These are phyloP conservation scores for Chloebia gouldiae DNA, from an alignment of 2,113 vertebrate species.

Conservation along the genomic window DNA sequence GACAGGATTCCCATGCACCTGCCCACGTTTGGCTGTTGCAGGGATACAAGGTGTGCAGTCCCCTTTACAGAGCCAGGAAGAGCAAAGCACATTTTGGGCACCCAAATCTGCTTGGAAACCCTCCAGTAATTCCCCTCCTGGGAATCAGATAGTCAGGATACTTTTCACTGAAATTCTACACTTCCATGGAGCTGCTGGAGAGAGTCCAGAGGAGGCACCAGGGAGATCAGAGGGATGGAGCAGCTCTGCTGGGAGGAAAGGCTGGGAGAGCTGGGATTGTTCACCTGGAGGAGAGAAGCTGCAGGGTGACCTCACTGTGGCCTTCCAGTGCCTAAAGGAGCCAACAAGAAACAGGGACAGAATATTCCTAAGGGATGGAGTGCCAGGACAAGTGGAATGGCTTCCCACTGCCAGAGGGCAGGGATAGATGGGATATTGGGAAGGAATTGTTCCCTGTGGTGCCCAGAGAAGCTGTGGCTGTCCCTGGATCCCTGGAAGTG, in stretches of 20 bases:
- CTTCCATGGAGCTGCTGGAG: neutral
- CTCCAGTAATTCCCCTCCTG: neutral
- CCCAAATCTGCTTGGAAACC: neutral
- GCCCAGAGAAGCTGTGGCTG: neutral
- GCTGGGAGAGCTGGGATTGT: neutral
- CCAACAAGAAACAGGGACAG: neutral
- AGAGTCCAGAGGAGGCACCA: neutral
- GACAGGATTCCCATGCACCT: neutral
- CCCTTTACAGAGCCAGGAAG: neutral
- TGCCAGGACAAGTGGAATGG: neutral
- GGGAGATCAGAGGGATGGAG: neutral
- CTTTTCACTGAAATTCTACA: neutral
- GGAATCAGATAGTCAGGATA: neutral
- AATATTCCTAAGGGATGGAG: neutral
- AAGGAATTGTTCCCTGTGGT: rapidly evolving
- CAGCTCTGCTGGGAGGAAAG: neutral
- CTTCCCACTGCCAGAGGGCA: neutral
- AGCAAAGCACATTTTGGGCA: neutral
- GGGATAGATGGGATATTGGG: rapidly evolving
- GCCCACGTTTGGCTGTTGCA: neutral
- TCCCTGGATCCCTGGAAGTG: neutral
- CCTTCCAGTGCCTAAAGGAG: rapidly evolving
- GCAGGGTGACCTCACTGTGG: rapidly evolving
- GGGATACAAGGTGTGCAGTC: no score
- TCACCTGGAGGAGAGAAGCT: neutral